Evolutionary conservation across 2,888 invertebrate species (phyloP).

Genomic region (Lucinisca nassula): DNA sequence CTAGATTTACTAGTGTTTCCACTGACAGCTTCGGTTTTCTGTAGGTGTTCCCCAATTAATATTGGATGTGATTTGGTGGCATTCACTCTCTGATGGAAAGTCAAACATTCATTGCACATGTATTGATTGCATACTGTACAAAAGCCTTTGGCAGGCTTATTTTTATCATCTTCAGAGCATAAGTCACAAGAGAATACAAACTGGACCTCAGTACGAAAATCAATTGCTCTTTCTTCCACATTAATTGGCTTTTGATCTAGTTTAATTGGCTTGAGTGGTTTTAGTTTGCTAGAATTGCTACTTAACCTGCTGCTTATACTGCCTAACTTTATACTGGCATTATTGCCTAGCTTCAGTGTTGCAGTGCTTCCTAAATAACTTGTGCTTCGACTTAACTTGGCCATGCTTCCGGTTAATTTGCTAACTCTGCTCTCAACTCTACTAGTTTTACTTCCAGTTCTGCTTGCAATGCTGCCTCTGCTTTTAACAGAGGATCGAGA

Average conservation of each 20-base stretch:
- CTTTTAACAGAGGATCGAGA: neutral
- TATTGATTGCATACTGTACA: neutral
- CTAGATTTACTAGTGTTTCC: neutral
- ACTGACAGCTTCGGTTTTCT: neutral
- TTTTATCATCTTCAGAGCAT: neutral
- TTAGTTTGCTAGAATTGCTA: neutral
- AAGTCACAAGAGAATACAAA: slow-evolving; percentile 1
- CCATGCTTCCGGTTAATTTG: neutral
- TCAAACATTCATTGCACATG: neutral
- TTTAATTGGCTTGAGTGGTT: neutral
- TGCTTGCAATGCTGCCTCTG: neutral
- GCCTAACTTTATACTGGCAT: neutral
- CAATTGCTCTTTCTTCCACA: neutral
- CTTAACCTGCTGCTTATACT: neutral
- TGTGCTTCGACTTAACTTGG: neutral
- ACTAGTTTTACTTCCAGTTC: neutral
- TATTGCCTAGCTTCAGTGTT: neutral
- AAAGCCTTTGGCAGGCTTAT: neutral
- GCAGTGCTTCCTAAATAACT: neutral
- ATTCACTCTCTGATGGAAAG: neutral
- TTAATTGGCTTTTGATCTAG: neutral
- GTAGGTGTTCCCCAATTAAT: neutral
- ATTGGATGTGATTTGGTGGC: neutral
- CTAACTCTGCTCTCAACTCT: neutral
- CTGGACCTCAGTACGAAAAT: neutral